Base-by-base conservation (phyloP, 2,797 vertebrate species). In the Melanotaenia pygmaea region DNA sequence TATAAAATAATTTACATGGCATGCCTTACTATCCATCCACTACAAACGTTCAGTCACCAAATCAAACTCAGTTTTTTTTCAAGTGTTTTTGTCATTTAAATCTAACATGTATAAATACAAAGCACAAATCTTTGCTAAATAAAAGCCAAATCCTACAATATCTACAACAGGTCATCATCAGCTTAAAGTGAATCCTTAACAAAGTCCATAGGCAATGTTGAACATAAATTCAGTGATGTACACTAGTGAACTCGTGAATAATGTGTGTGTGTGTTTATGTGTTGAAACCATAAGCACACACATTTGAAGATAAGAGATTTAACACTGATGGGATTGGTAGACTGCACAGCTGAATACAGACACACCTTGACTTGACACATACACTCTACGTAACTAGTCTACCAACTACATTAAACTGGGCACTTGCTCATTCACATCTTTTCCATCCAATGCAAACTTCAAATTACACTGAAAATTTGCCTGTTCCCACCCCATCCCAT, bases 1-100 rank as follows among this genome's bases (percentile, higher is more conserved):
- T 92, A 93, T 90, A 91, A 95, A 94, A 93, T 94, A 90, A 94
- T 90, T 94, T 89, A 94, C 93, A 94, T 91, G 90, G 91, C 93
- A 94, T 94, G 94, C 93, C 92, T 92, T 88, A 92, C 91, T 92
- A 94, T 90, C 88, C 91, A 92, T 91, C 91, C 92, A 93, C 93
- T 92, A 91, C 88, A 91, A 93, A 94, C 86, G 85, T 93, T 94
- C 93, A 94, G 91, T 93, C 91, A 94, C 87, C 93, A 93, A 90
- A 89, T 92, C 88, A 89, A 82, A 92, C 83, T 87, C 81, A 51
- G 57, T 84, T 85, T 89, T 91, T 91, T 89, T 81, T 77, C 85
- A 86, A 88, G 78, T 88, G 64, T 89, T 91, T 89, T 90, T 88
- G 72, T 89, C 80, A 77, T 87, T 88, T 81, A 88, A 75, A 64